phyloP scores from a whole-genome alignment of 2,113 vertebrate species.

The Eclectus roratus region DNA sequence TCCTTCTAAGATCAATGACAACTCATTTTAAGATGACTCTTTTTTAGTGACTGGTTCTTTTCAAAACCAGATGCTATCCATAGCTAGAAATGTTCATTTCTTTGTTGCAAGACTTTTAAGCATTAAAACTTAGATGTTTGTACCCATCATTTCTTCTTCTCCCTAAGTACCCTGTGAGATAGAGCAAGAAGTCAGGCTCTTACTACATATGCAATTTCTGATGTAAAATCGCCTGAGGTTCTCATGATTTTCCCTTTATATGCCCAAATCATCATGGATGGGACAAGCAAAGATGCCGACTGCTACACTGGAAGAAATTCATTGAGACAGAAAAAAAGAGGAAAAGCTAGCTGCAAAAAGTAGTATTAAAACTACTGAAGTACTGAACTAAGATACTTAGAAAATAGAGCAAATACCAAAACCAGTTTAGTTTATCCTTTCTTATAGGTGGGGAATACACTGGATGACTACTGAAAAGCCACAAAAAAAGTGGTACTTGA shows the following conservation, averaged over 20 bases:
- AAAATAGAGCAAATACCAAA: not conserved
- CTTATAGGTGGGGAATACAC: not conserved
- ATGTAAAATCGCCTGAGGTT: not conserved
- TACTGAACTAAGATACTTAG: not conserved
- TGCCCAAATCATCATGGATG: fast-evolving
- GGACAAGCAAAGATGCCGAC: not conserved
- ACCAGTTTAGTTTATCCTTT: not conserved
- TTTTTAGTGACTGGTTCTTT: not conserved
- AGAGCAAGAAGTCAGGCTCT: not conserved
- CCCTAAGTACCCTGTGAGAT: not conserved
- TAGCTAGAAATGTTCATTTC: not conserved
- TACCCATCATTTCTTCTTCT: not conserved
- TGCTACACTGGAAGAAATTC: not conserved
- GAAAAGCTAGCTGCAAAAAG: not conserved
- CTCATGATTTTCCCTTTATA: not conserved
- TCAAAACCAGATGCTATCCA: not conserved
- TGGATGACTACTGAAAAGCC: not conserved
- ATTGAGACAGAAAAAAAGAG: not conserved
- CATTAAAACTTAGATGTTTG: not conserved
- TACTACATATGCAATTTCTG: fast-evolving
- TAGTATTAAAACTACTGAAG: not conserved
- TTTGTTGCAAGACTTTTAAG: not conserved
- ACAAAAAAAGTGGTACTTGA: not conserved
- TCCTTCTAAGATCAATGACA: not conserved
- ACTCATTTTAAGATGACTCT: not conserved